Evolutionary conservation across 2,888 invertebrate species (phyloP).

Genomic region (Amiota mariae): DNA sequence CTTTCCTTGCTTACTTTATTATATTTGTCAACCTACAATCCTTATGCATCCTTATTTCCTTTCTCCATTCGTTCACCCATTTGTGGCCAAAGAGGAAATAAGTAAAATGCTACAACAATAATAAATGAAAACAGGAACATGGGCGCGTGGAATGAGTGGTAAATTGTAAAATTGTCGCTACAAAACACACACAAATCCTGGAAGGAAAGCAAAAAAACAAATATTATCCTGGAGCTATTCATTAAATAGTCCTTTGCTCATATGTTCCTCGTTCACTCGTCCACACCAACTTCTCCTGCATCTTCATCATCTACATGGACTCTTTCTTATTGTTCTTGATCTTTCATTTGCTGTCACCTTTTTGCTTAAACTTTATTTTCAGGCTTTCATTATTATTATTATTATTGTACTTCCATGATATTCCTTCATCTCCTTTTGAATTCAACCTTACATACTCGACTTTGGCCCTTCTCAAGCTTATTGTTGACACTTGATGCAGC

Average conservation of each 20-base stretch:
- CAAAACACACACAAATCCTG: conserved; percentile 30
- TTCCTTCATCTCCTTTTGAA: no score
- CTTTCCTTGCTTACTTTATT: conserved; percentile 39
- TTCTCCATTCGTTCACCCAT: conserved; percentile 15
- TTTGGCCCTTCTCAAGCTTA: conserved; percentile 36
- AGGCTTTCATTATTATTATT: no score
- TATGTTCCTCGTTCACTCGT: conserved; percentile 46
- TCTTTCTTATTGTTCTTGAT: no score
- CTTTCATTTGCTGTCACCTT: conserved; percentile 9
- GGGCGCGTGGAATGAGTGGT: conserved; percentile 27
- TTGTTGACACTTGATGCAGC: conserved; percentile 49
- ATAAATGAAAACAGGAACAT: no score
- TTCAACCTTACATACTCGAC: neutral
- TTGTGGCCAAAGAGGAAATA: conserved; percentile 12
- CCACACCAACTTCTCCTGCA: no score
- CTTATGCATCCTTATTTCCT: neutral
- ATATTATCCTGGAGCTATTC: conserved; percentile 63
- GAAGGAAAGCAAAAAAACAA: conserved; percentile 46
- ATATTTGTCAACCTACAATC: conserved; percentile 54
- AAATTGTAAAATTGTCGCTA: conserved; percentile 63
- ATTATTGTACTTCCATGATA: no score
- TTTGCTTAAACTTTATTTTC: neutral
- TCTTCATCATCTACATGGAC: no score
- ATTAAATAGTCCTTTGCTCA: conserved; percentile 63
- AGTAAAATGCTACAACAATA: conserved; percentile 15